Evolutionary conservation across 2,797 vertebrate genomes (phyloP).

Genomic region (Catamblyrhynchus diadema): DNA sequence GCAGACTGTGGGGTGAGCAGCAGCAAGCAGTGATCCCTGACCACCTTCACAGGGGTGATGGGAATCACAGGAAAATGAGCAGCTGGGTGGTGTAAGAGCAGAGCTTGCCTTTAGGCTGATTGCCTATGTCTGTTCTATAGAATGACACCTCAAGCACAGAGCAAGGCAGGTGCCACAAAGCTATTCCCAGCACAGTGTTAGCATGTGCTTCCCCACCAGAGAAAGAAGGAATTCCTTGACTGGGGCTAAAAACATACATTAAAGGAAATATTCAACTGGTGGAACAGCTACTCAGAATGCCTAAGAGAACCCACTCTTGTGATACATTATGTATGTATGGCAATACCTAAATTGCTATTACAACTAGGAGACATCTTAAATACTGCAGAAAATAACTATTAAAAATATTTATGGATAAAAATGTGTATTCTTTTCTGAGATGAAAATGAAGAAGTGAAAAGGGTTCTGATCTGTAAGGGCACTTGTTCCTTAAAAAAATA

Average conservation of each 20-base stretch:
- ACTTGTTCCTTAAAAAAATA: background rate
- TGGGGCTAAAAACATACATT: background rate
- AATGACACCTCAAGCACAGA: background rate
- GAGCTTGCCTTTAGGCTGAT: background rate
- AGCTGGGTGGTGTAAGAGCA: background rate
- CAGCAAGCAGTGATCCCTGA: background rate
- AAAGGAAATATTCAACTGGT: background rate
- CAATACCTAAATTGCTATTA: background rate
- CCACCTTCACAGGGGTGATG: fast-evolving
- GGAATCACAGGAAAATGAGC: background rate
- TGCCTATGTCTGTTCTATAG: background rate
- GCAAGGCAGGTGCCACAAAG: background rate
- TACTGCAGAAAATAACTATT: background rate
- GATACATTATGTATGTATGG: background rate
- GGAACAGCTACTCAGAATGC: background rate
- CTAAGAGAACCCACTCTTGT: background rate
- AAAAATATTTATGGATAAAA: background rate
- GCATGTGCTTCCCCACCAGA: background rate
- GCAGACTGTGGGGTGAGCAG: background rate
- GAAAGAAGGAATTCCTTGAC: background rate
- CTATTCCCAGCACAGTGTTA: background rate
- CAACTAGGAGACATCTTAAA: background rate
- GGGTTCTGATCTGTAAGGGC: background rate
- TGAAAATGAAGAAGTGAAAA: background rate
- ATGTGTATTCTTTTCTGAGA: background rate